Base-by-base conservation (phyloP, 2,797 vertebrate genomes). In the Ctenopoma kingsleyae region DNA sequence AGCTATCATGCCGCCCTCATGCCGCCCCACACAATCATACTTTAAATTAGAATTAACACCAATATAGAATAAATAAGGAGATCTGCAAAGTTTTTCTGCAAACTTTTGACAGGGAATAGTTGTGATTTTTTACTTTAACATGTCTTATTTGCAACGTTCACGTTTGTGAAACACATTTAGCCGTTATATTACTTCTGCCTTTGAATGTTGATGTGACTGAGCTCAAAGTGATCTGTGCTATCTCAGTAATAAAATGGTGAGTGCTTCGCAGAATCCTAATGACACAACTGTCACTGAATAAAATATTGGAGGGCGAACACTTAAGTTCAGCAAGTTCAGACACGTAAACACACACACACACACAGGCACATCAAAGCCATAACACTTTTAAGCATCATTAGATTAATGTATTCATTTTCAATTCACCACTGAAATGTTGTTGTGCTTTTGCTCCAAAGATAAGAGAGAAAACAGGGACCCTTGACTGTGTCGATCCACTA, bases 341-440 rank as follows among this genome's bases (percentile, higher is more conserved):
- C 6, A 53, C 20, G 27, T 12, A 13, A 35, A 53, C 51, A 20
- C 51, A 53, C 53, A 56, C 20, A 41, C 54, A 25, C 23, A 27
- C 57, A 40, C 6, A 0, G 25, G 6, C 23, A 55, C 59, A 30
- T 25, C 10, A 50, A 66, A 73, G 40, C 6, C 12, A 1, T 2
- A 17, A n/a, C 38, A 19, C 32, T 13, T 8, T 41, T 49, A 40
- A 6, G 41, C 40, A 30, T 57, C 43, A 76, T 71, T 53, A 61
- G n/a, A 53, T 50, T 17, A 35, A 71, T 80, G 19, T 38, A 59
- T 62, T 62, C 8, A 1, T 38, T 51, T 56, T 58, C 16, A 10
- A n/a, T 19, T 65, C 0, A 2, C 55, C 16, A 12, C 44, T 48
- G 35, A 65, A 54, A 16, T 36, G 16, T 49, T 17, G 35, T 1